phyloP scores from a whole-genome alignment of 1,140 invertebrate genomes.

The Pseudomyrmex dendroicus region DNA sequence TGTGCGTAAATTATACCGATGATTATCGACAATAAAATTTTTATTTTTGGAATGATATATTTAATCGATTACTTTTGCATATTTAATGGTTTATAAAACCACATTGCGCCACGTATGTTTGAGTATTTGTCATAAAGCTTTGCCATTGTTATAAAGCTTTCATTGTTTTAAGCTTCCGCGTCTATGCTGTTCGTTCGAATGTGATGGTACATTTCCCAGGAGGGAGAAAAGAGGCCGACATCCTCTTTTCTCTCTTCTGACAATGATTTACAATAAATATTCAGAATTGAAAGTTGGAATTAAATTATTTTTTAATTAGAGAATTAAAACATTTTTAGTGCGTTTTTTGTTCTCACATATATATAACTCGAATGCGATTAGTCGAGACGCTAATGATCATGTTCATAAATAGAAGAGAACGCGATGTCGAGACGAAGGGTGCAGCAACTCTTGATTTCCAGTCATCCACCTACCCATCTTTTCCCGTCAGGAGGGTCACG shows the following conservation, averaged over 20 bases:
- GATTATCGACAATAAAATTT: slow-evolving; percentile 11
- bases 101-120: neutral
- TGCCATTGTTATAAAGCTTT: slow-evolving; percentile 15
- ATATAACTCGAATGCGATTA: neutral
- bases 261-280: no score
- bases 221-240: no score
- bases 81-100: slow-evolving; percentile 39
- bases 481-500: slow-evolving; percentile 42
- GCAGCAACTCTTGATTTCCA: slow-evolving; percentile 31
- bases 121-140: neutral
- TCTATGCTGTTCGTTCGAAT: neutral
- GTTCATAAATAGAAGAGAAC: slow-evolving; percentile 51
- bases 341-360: no score
- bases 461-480: slow-evolving; percentile 10
- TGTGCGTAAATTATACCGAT: slow-evolving; percentile 18
- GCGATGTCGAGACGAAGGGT: slow-evolving; percentile 24
- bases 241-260: no score
- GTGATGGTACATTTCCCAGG: no score
- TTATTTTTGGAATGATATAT: slow-evolving; percentile 39
- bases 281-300: no score
- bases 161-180: slow-evolving; percentile 19
- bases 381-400: slow-evolving; percentile 25
- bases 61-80: slow-evolving; percentile 31
- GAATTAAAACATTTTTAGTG: no score
- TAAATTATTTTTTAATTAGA: no score